phyloP scores from a whole-genome alignment of 2,888 invertebrate genomes.

The Girardia tigrina region DNA sequence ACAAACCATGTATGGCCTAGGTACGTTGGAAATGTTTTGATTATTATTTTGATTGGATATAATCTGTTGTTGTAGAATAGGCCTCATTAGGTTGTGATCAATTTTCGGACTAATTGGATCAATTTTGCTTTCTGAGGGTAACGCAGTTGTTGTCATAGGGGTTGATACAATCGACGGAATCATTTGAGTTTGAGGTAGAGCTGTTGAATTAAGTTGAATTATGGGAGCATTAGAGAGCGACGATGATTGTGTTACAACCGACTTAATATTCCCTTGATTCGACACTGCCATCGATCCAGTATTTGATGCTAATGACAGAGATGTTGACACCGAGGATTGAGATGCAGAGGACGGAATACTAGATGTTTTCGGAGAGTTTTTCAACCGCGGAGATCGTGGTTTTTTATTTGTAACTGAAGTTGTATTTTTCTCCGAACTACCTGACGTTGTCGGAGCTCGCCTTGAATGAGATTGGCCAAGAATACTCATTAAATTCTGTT shows the following conservation, averaged over 20 bases:
- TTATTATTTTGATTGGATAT: not conserved
- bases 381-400: slow-evolving; percentile 26
- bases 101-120: not conserved
- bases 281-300: not conserved
- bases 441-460: not conserved
- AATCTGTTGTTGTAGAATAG: not conserved
- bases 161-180: not conserved
- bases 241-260: not conserved
- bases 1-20: not conserved
- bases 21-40: not conserved
- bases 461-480: slow-evolving; percentile 36
- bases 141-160: not conserved
- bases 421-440: not conserved
- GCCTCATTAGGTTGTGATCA: not conserved
- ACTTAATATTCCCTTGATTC: no score
- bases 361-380: slow-evolving; percentile 23
- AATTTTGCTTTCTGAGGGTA: not conserved
- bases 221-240: not conserved
- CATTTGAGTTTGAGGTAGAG: not conserved
- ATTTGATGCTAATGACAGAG: not conserved
- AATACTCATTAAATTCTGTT: slow-evolving; percentile 37
- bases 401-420: slow-evolving; percentile 26
- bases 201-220: not conserved
- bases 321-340: not conserved
- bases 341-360: not conserved